Base-by-base conservation (phyloP, 2,888 invertebrate species). In the Pristionchus mayeri region DNA sequence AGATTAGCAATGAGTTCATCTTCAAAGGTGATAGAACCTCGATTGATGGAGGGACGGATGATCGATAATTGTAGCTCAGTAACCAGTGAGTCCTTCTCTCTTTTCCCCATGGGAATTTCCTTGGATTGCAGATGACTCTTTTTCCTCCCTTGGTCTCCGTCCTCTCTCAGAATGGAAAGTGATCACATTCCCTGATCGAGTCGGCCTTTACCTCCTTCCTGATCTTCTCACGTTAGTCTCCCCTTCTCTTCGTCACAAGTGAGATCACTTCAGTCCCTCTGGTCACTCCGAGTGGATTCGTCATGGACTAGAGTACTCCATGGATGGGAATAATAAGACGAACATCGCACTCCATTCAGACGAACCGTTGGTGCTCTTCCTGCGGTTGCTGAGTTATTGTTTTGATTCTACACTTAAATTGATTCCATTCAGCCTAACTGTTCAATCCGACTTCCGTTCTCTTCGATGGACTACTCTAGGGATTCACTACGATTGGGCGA, bases 401-500 rank as follows among this genome's bases (percentile, higher is more conserved):
- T n/a, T n/a, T n/a, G n/a, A n/a, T n/a, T n/a, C n/a, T n/a, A n/a
- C n/a, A n/a, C n/a, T n/a, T n/a, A n/a, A n/a, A n/a, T n/a, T n/a
- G n/a, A n/a, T n/a, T n/a, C n/a, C n/a, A 18, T 82, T 67, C 48
- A 82, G 82, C 11, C 67, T 82, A 13, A 93, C 54, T 13, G 40
- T 80, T 16, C 37, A 2, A 6, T 30, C 30, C 37, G 54, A 54
- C n/a, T 57, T 34, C 40, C 63, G 67, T n/a, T 95, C 95, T 91
- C 93, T 99, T 90, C 94, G 98, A 90, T 99, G 99, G 99, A 95
- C 96, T 0, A 99, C 98, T 0, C 93, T 98, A 52, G 99, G 99
- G 21, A 98, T 98, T 93, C 98, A 99, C 94, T 98, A 99, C 93
- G 95, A 99, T 93, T 99, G 99, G 98, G 95, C 97, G 91, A 96